Evolutionary conservation across 1,140 invertebrate genomes (phyloP), one percentile per base, ranked within the genome.

Genomic region (Apis florea): DNA sequence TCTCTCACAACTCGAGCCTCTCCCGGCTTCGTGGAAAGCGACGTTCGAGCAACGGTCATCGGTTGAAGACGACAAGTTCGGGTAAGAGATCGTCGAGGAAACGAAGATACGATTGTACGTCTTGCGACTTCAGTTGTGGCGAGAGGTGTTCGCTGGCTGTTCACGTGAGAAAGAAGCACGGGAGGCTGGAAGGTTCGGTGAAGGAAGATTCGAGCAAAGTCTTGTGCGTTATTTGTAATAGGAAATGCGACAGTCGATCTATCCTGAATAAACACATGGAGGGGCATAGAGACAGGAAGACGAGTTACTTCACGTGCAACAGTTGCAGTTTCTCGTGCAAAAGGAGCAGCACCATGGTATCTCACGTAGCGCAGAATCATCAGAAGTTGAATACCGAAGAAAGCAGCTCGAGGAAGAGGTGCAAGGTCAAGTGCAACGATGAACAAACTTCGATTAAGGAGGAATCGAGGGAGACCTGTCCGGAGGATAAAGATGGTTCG

Each of bases 241-340:
- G 63, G 2, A 64, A 76, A 5, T 80, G 47, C 10, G 64, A 2
- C 24, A 74, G 13, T 12, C 47, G 59, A 9, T 24, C 58, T 0
- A 82, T 15, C 21, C 5, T 85, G 8, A 72, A n/a, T 10, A 78
- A 19, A 6, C 82, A 88, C 47, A 71, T 64, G 54, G 21, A 31
- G 49, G 54, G 69, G 9, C 79, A 82, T 5, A 71, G 54, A 9
- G 76, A 47, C 1, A 56, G 49, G 2, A 78, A 24, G 63, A 72
- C 15, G n/a, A 69, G 15, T 26, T 51, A 17, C 2, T 88, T 84
- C 9, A 17, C 26, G 17, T 90, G 89, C 49, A 24, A 83, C 8
- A 3, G 13, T 8, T 90, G 89, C 31, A 53, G 71, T 12, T 89
- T 89, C 15, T 70, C 59, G 3, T 89, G 87, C 26, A 84, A 79